Percentiles rank a stretch among this genome's conserved stretches.
Conservation (phyloP, 2,888 invertebrate genomes). For the Eristalis arbustorum region DNA sequence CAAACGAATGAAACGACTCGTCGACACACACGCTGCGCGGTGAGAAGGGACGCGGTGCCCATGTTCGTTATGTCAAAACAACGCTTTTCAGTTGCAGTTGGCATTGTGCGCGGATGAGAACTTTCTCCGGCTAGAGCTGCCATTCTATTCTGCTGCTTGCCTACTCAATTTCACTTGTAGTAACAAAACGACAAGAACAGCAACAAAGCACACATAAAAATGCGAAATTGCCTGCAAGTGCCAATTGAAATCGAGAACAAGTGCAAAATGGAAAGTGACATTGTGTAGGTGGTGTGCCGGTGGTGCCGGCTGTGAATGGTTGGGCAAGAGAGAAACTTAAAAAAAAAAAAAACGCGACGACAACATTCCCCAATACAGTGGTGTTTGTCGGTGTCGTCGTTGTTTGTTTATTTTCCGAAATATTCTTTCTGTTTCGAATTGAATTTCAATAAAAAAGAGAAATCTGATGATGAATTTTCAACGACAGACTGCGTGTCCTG, state of each 20-base stretch:
- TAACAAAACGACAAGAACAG: not conserved
- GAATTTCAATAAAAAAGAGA: not conserved
- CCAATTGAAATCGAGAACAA: conserved; percentile 52
- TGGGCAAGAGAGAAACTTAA: not conserved
- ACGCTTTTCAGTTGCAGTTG: not conserved
- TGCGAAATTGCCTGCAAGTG: not conserved
- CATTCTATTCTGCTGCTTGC: not conserved
- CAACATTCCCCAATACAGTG: not conserved
- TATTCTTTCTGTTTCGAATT: not conserved
- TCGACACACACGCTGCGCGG: too few relatives aligned
- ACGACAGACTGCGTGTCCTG: not conserved
- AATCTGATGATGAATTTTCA: not conserved
- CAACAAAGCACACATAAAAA: not conserved
- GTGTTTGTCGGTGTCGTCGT: not conserved
- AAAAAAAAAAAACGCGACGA: not conserved
- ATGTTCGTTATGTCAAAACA: not conserved
- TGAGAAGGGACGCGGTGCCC: not conserved
- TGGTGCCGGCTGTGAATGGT: not conserved
- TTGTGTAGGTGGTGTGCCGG: conserved; percentile 30
- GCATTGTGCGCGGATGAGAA: not conserved
- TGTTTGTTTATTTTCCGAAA: not conserved
- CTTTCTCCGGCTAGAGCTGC: conserved; percentile 1
- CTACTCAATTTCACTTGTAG: conserved; percentile 20
- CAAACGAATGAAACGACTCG: not conserved
- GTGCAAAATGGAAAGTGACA: conserved; percentile 54